A percentile compares a stretch with the other conserved stretches of the same genome.
Conservation (phyloP, 2,888 invertebrate genomes). For the Caprella mutica region DNA sequence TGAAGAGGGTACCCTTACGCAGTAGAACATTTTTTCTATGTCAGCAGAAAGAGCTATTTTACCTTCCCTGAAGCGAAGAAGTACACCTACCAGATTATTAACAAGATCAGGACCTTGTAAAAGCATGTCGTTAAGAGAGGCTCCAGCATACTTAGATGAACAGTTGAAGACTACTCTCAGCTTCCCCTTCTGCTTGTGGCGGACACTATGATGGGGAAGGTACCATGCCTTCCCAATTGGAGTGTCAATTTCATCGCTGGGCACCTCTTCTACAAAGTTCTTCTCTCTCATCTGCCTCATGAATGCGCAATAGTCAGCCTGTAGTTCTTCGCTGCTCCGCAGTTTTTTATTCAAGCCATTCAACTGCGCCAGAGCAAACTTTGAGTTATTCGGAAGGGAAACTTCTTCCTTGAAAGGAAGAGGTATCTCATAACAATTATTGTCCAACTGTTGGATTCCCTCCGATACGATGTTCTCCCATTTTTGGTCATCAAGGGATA, state of each 20-base stretch:
- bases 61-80: slow-evolving; percentile 7
- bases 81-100: neutral
- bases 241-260: neutral
- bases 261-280: neutral
- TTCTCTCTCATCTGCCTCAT: neutral
- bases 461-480: too few species aligned
- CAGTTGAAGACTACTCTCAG: slow-evolving; percentile 13
- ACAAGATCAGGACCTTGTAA: neutral
- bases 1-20: slow-evolving; percentile 1
- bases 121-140: neutral
- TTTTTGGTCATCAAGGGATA: too few species aligned
- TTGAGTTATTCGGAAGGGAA: too few species aligned
- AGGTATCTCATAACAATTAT: too few species aligned
- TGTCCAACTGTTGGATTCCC: too few species aligned
- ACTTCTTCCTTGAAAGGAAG: too few species aligned
- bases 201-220: slow-evolving; percentile 3
- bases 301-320: slow-evolving; percentile 2
- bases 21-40: slow-evolving; percentile 10
- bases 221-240: slow-evolving; percentile 1
- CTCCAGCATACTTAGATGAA: neutral
- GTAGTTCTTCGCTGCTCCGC: neutral
- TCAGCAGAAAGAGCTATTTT: slow-evolving; percentile 3
- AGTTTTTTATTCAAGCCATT: too few species aligned
- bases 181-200: slow-evolving; percentile 8
- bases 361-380: too few species aligned